Evolutionary conservation across 64 coral and sea anemone genomes (phyloP).

Genomic region (Montipora sp.): DNA sequence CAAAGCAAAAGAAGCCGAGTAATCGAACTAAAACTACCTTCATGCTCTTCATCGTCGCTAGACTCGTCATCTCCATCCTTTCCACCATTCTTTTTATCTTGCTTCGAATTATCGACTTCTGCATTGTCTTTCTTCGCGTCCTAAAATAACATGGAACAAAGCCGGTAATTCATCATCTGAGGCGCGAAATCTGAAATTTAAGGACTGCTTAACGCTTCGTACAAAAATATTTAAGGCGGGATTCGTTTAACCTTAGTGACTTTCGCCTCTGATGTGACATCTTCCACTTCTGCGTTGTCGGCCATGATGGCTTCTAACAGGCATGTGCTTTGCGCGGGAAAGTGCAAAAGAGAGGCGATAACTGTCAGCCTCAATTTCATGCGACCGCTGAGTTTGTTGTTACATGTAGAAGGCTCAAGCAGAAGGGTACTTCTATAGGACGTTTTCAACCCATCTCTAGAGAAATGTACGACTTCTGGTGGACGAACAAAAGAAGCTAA

Average conservation of each 20-base stretch:
- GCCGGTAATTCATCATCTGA: neutral
- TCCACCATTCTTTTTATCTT: slow-evolving; percentile 50
- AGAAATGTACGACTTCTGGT: too few relatives aligned
- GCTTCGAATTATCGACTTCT: slow-evolving; percentile 41
- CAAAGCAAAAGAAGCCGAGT: neutral
- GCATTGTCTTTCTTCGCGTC: slow-evolving; percentile 42
- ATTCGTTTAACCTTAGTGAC: slow-evolving; percentile 6
- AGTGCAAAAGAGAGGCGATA: slow-evolving; percentile 29
- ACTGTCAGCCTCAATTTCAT: slow-evolving; percentile 47
- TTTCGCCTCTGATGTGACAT: slow-evolving; percentile 27
- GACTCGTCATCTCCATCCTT: slow-evolving; percentile 71
- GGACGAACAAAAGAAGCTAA: too few relatives aligned
- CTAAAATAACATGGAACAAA: slow-evolving; percentile 20
- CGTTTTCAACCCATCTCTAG: too few relatives aligned
- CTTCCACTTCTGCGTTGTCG: slow-evolving; percentile 1
- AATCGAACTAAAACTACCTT: slow-evolving; percentile 54
- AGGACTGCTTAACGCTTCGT: neutral
- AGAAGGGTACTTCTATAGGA: too few relatives aligned
- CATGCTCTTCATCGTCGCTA: slow-evolving; percentile 68
- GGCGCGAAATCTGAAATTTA: too few relatives aligned
- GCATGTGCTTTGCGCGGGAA: slow-evolving; percentile 60
- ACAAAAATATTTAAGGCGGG: neutral
- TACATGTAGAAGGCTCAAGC: neutral
- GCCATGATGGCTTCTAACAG: slow-evolving; percentile 62
- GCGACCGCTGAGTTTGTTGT: neutral